Percentiles rank a stretch among this genome's conserved stretches.
Conservation (phyloP, 2,888 invertebrate genomes). For the Tribolium freemani region DNA sequence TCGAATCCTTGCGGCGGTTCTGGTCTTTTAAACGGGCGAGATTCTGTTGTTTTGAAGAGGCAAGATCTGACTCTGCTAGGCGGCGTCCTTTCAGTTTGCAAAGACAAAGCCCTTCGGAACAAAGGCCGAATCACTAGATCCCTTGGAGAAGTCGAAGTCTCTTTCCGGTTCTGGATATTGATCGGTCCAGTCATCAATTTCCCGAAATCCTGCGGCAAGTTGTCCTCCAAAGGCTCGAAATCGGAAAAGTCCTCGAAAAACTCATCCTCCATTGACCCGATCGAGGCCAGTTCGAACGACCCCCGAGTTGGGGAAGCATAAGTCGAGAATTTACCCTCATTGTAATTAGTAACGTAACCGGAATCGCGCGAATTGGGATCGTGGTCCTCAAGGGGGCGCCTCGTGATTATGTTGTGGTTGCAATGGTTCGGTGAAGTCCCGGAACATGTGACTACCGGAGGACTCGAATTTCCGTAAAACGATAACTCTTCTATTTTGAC, state of each 20-base stretch:
- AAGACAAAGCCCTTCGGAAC: constrained; percentile 69
- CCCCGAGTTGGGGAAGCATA: constrained; percentile 59
- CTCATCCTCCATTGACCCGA: constrained; percentile 76
- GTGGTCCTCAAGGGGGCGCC: constrained; percentile 70
- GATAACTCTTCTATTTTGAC: constrained; percentile 63
- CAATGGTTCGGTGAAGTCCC: constrained; percentile 57
- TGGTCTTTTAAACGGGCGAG: constrained; percentile 74
- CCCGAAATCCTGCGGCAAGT: constrained; percentile 72
- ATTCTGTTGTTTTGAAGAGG: constrained; percentile 66
- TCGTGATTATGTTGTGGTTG: constrained; percentile 53
- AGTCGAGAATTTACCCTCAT: constrained; percentile 57
- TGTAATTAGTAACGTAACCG: constrained; percentile 69
- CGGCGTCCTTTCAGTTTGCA: constrained; percentile 66
- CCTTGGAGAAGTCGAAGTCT: constrained; percentile 63
- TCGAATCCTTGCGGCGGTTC: constrained; percentile 73
- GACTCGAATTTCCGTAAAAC: constrained; percentile 60
- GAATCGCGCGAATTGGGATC: constrained; percentile 75
- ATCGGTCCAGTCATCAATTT: constrained; percentile 73
- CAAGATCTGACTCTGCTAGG: constrained; percentile 69
- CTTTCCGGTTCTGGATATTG: constrained; percentile 44
- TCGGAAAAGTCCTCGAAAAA: constrained; percentile 77
- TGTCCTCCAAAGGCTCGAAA: constrained; percentile 71
- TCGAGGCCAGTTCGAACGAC: constrained; percentile 70
- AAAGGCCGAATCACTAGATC: constrained; percentile 63
- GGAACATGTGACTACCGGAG: constrained; percentile 54